These are phyloP conservation scores for Ichneumoninae sp. DNA, from an alignment of 2,888 invertebrate species.

Conservation along the genomic window DNA sequence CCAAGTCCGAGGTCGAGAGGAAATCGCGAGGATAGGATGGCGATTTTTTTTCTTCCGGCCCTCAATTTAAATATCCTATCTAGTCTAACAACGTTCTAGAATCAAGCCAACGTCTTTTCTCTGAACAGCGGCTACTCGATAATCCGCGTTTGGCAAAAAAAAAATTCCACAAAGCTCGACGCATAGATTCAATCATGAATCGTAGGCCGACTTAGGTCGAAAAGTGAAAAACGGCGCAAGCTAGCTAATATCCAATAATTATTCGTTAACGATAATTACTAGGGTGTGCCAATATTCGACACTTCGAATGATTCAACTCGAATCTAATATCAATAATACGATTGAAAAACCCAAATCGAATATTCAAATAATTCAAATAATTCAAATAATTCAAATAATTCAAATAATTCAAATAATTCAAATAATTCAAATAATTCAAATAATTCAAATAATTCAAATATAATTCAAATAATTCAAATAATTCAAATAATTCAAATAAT, in stretches of 20 bases:
- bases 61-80: conserved; percentile 44
- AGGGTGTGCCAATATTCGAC: too few relatives aligned
- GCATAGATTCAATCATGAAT: background rate
- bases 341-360: too few relatives aligned
- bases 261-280: background rate
- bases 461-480: too few relatives aligned
- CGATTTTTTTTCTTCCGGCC: conserved; percentile 12
- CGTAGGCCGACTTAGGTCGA: conserved; percentile 2
- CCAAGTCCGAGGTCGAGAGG: conserved; percentile 1
- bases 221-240: background rate
- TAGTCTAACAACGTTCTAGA: conserved; percentile 16
- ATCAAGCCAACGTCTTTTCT: conserved; percentile 5
- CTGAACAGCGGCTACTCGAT: background rate
- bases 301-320: too few relatives aligned
- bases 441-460: too few relatives aligned
- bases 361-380: too few relatives aligned
- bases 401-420: too few relatives aligned
- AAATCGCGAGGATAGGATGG: conserved; percentile 8
- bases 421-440: too few relatives aligned
- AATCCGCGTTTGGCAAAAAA: background rate
- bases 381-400: too few relatives aligned
- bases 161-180: background rate
- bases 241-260: conserved; percentile 4
- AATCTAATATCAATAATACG: too few relatives aligned
- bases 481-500: too few relatives aligned